Evolutionary conservation across 2,797 vertebrate species (phyloP), one percentile per base, ranked within the genome.

Genomic region (Cirrhinus molitorella): DNA sequence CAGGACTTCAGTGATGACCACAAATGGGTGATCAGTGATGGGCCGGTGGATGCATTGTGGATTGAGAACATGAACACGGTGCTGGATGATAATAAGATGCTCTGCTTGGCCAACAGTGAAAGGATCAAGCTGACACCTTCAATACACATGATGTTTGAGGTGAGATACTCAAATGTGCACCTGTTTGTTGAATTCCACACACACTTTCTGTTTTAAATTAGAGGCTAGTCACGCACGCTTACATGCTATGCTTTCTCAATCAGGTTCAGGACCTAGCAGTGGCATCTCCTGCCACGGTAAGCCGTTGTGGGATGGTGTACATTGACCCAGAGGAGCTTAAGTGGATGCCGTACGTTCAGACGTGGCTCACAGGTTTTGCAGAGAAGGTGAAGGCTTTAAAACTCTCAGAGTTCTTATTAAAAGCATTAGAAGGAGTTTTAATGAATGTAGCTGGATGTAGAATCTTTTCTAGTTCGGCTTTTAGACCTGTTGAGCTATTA

Each of bases 11-110:
- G 87, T 0, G 94, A 96, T 8, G 90, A 95, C 83, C 96, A 98
- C 90, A 96, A 97, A 81, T 97, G 97, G 97, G 95, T 97, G 73
- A 84, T 97, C 84, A 95, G 96, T 13, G 97, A 97, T 25, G 97
- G 96, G 1, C 97, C 96, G 0, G 96, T 97, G 34, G 97, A 97
- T 13, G 96, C 96, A 4, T 90, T 97, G 77, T 97, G 97, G 97
- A 97, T 97, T 45, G 96, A 97, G 93, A 97, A 97, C 83, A 95
- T 97, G 95, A 97, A 97, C 88, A 97, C 96, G 0, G 96, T 97
- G 34, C 86, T 97, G 90, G 97, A 97, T 67, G 97, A 97, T 89
- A 97, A 97, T 90, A 97, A 97, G 91, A 97, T 96, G 96, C 95
- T 97, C 68, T 97, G 97, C 84, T 90, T 97, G 90, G 96, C 96